Base-by-base conservation (phyloP, 2,888 invertebrate species). In the Eupithecia inturbata region DNA sequence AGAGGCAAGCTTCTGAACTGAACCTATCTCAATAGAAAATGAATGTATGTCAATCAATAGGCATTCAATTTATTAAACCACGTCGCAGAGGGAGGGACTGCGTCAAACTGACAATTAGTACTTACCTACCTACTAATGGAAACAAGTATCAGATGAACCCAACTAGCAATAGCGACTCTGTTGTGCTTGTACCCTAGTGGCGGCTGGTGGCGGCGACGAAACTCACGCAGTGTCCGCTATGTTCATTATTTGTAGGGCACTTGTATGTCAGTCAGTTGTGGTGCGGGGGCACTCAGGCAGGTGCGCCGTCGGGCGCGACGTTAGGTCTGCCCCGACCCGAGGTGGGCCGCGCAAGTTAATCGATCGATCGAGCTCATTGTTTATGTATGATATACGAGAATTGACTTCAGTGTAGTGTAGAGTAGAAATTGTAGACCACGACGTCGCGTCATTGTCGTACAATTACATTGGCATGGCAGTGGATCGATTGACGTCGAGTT, bases 171-270 rank as follows among this genome's bases (percentile, higher is more conserved):
- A 45, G 45, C 19, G 45, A 19, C 33, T 45, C 36, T 5, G 62
- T 57, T 57, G 45, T 66, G 41, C n/a, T 22, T 36, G 62, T 33
- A 39, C n/a, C 28, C 39, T 28, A 71, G 57, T 60, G 60, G 41
- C 63, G 57, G 26, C 60, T 57, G 26, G 60, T 45, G 53, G 62
- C 19, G n/a, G n/a, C n/a, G n/a, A n/a, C n/a, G 31, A 62, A 62
- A 31, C 62, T 31, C 28, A 16, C 16, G 31, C 62, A 12, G 62
- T 36, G n/a, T n/a, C 64, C n/a, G 22, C 36, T n/a, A n/a, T n/a
- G 33, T n/a, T 31, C 22, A 36, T 36, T 1, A 36, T 64, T 36
- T 36, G n/a, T 64, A 64, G 64, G 64, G 22, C 64, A 62, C 62
- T 31, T 36, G 36, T 31, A 62, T 31, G 31, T 31, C 62, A 62